These are phyloP conservation scores for Cacatua alba DNA, from an alignment of 2,113 vertebrate genomes.

Conservation along the genomic window DNA sequence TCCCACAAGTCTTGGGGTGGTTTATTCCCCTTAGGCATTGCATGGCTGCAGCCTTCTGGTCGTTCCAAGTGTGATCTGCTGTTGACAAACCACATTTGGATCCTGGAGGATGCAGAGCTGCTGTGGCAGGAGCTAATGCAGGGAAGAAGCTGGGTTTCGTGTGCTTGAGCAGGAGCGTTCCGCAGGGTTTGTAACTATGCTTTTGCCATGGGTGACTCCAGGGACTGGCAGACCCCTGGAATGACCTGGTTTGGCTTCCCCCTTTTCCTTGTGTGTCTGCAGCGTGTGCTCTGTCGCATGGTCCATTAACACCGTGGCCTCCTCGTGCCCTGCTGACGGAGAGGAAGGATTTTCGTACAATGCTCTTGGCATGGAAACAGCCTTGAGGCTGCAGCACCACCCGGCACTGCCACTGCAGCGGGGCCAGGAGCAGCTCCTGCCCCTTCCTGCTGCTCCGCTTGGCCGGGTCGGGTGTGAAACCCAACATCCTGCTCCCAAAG, in stretches of 20 bases:
- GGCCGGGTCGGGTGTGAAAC: fast-evolving
- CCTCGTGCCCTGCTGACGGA: neutral
- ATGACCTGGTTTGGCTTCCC: neutral
- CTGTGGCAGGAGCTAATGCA: fast-evolving
- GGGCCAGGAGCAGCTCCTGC: neutral
- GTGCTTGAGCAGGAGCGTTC: neutral
- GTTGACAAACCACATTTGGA: fast-evolving
- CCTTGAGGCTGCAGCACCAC: neutral
- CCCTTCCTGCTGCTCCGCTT: neutral
- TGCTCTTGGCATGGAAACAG: constrained; percentile 43
- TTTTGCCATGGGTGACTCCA: neutral
- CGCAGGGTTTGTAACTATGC: neutral
- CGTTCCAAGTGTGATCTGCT: fast-evolving
- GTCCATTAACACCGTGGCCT: neutral
- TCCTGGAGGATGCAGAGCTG: neutral
- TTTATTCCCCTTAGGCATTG: fast-evolving
- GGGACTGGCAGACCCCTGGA: neutral
- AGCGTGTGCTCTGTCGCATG: neutral
- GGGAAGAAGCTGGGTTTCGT: fast-evolving
- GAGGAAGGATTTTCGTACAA: neutral
- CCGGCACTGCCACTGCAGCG: neutral
- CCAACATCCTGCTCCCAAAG: fast-evolving
- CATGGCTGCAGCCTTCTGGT: neutral
- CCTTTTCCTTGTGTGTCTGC: neutral
- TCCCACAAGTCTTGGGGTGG: fast-evolving